phyloP scores from a whole-genome alignment of 30 jellyfish, hydroid and myxozoan genomes.

The Aurelia sp. region DNA sequence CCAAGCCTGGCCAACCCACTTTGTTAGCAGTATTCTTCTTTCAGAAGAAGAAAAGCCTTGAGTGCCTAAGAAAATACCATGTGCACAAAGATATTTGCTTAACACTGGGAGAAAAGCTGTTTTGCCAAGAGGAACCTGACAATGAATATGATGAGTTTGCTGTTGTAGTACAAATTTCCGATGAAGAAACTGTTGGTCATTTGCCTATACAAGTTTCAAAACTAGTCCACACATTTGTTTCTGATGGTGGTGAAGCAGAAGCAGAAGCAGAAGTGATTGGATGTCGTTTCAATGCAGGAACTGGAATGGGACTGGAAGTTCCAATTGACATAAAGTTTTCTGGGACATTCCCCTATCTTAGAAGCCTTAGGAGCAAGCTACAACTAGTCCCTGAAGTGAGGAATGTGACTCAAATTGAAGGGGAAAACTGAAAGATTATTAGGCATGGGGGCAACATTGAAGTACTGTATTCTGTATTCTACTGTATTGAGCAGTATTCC shows the following conservation, averaged over 20 bases:
- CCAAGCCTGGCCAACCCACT: too few species aligned
- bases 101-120: background rate
- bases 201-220: slow-evolving; percentile 13
- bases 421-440: background rate
- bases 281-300: slow-evolving; percentile 29
- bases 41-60: too few species aligned
- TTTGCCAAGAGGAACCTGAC: slow-evolving; percentile 25
- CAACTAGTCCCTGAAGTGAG: background rate
- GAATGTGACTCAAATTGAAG: slow-evolving; percentile 15
- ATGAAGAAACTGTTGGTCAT: slow-evolving; percentile 40
- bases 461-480: too few species aligned
- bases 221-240: slow-evolving; percentile 6
- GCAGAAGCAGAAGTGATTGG: slow-evolving; percentile 53
- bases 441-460: too few species aligned
- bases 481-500: too few species aligned
- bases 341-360: slow-evolving; percentile 33
- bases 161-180: slow-evolving; percentile 1
- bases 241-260: slow-evolving; percentile 22
- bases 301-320: slow-evolving; percentile 35
- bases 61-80: slow-evolving; percentile 6
- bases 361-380: slow-evolving; percentile 12
- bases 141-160: slow-evolving; percentile 38
- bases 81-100: slow-evolving; percentile 11
- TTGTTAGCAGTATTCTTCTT: too few species aligned
- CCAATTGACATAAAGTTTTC: slow-evolving; percentile 32